Conservation (phyloP, 1,140 invertebrate species). For the Panonychus citri region DNA sequence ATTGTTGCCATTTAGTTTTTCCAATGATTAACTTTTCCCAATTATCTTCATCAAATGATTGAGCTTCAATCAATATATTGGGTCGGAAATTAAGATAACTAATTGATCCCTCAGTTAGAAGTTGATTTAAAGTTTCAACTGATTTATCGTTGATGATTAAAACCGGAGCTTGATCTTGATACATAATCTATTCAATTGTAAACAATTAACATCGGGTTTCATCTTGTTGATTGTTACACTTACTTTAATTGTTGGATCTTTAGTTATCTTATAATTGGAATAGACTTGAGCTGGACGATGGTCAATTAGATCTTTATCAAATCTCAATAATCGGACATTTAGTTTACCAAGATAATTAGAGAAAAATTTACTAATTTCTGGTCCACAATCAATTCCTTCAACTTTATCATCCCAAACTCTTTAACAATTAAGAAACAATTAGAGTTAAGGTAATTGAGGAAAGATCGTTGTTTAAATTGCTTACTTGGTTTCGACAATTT, state of each 20-base stretch:
- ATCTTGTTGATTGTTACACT: neutral
- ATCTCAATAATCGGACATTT: neutral
- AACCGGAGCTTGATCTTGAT: slow-evolving; percentile 2
- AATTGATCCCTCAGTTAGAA: slow-evolving; percentile 13
- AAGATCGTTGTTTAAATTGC: neutral
- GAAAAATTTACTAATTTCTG: slow-evolving; percentile 2
- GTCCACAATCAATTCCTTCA: slow-evolving; percentile 8
- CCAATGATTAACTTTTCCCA: slow-evolving; percentile 18
- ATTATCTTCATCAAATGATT: slow-evolving; percentile 17
- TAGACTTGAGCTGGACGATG: neutral
- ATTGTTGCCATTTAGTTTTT: slow-evolving; percentile 11
- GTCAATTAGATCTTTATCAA: neutral
- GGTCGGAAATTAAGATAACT: slow-evolving; percentile 17
- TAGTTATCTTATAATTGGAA: neutral
- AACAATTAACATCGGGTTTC: neutral
- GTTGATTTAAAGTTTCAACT: slow-evolving; percentile 19
- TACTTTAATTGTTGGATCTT: neutral
- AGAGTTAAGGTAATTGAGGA: neutral
- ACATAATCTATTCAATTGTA: neutral
- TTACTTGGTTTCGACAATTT: neutral
- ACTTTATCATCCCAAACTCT: neutral
- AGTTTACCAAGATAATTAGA: neutral
- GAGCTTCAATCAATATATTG: slow-evolving; percentile 15
- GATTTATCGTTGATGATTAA: slow-evolving; percentile 20
- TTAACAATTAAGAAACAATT: neutral